Evolutionary conservation across 2,797 vertebrate genomes (phyloP), one percentile per base, ranked within the genome.

Genomic region (Manis pentadactyla): DNA sequence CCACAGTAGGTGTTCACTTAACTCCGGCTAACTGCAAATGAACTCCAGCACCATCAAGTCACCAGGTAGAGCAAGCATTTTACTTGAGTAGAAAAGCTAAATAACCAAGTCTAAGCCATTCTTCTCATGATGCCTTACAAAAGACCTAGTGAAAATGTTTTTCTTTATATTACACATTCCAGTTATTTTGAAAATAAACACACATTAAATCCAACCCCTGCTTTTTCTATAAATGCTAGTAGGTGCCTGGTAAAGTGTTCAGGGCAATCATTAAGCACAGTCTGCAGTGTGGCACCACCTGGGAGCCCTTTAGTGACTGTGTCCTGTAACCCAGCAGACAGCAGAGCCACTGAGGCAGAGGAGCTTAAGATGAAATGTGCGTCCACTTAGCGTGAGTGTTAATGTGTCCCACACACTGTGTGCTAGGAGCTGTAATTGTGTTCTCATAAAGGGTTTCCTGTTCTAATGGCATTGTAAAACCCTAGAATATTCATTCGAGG

Each of bases 391-490:
- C 10, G 4, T 21, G 49, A 29, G 46, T 10, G 0, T 8, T 25
- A 31, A 34, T 27, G 46, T 37, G 39, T 7, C 3, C 37, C 66
- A 4, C 23, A 31, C 0, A 11, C 15, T 25, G 42, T 6, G 11
- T 25, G 73, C 37, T 1, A 1, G 37, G 39, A n/a, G 31, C 49
- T 9, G 8, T 1, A 23, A 27, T 0, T 6, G 31, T 14, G 46
- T 21, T 68, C 71, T n/a, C 39, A 2, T 11, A 18, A 7, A 29
- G n/a, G 59, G 46, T 17, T 49, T 64, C 69, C 27, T 29, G 77
- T 19, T n/a, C 88, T 34, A 8, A 7, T 5, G 25, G 5, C 14
- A 3, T 12, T 27, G 12, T 4, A 2, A 87, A 61, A 15, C 42
- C 53, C 37, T 51, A 19, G 25, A 53, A 63, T 39, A 39, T 68